phyloP scores from a whole-genome alignment of 1,140 invertebrate species.

The Procambarus clarkii region DNA sequence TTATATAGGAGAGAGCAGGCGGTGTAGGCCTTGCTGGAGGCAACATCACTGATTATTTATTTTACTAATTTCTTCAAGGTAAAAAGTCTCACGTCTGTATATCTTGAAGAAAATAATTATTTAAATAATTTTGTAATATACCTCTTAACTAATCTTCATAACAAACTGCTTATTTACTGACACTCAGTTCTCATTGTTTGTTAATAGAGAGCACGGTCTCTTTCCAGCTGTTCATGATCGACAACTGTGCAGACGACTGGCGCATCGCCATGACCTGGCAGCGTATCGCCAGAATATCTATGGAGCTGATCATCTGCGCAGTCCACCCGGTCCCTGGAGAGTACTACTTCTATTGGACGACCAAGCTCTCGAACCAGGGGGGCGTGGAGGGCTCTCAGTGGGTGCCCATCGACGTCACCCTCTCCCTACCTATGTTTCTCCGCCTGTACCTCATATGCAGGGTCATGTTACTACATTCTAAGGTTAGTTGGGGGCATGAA shows the following conservation, averaged over 20 bases:
- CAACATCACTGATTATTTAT: no score
- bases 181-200: no score
- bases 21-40: no score
- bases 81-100: no score
- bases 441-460: conserved; percentile 98
- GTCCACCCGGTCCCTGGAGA: conserved; percentile 98
- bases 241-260: conserved; percentile 99
- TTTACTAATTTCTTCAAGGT: no score
- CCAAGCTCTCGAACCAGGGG: conserved; percentile 93
- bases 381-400: conserved; percentile 86
- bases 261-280: conserved; percentile 99
- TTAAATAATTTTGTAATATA: no score
- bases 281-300: conserved; percentile 91
- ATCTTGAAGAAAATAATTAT: no score
- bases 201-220: conserved; percentile 35
- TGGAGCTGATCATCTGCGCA: conserved; percentile 96
- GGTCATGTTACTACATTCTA: conserved; percentile 99
- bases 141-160: no score
- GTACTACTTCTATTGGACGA: conserved; percentile 96
- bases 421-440: conserved; percentile 99
- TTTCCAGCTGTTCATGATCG: conserved; percentile 96
- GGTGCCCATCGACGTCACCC: conserved; percentile 95
- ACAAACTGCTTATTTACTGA: no score
- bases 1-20: no score
- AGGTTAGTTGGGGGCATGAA: conserved; percentile 75